Conservation (phyloP, 2,888 invertebrate genomes). For the Hirtodrosophila alboralis region DNA sequence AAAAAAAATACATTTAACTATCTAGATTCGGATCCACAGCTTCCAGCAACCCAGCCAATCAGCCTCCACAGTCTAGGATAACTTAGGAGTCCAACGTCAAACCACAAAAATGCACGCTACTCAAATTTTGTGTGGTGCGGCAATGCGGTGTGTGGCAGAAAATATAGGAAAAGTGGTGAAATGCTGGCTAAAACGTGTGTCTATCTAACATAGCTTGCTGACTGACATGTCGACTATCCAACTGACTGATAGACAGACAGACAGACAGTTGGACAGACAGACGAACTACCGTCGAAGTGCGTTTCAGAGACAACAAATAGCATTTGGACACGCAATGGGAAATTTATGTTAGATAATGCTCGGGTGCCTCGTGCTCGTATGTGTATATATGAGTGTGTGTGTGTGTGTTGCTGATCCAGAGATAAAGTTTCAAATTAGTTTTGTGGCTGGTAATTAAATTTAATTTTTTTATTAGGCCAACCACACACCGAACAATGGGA, state of each 20-base stretch:
- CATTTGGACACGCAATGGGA: constrained; percentile 74
- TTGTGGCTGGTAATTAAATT: constrained; percentile 77
- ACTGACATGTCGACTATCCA: constrained; percentile 40
- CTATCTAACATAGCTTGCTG: constrained; percentile 42
- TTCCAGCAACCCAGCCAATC: constrained; percentile 21
- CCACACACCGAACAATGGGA: constrained; percentile 48
- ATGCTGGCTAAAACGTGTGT: constrained; percentile 56
- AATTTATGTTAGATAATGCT: constrained; percentile 78
- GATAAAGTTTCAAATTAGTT: constrained; percentile 77
- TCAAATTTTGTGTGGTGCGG: constrained; percentile 9
- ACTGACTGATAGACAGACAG: constrained; percentile 21
- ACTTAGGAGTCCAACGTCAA: constrained; percentile 45
- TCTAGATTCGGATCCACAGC: constrained; percentile 5
- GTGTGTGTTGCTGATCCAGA: constrained; percentile 57
- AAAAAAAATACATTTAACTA: constrained; percentile 29
- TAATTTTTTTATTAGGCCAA: constrained; percentile 72
- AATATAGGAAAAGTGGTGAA: constrained; percentile 68
- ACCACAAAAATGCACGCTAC: constrained; percentile 54
- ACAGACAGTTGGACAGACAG: constrained; percentile 21
- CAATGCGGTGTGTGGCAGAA: constrained; percentile 23
- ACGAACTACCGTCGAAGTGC: constrained; percentile 34
- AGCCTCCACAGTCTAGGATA: constrained; percentile 45
- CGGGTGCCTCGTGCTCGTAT: constrained; percentile 23
- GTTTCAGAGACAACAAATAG: constrained; percentile 70
- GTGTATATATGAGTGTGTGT: constrained; percentile 16